Evolutionary conservation across 2,888 invertebrate species (phyloP).

Genomic region (Nemapogon koenigi): DNA sequence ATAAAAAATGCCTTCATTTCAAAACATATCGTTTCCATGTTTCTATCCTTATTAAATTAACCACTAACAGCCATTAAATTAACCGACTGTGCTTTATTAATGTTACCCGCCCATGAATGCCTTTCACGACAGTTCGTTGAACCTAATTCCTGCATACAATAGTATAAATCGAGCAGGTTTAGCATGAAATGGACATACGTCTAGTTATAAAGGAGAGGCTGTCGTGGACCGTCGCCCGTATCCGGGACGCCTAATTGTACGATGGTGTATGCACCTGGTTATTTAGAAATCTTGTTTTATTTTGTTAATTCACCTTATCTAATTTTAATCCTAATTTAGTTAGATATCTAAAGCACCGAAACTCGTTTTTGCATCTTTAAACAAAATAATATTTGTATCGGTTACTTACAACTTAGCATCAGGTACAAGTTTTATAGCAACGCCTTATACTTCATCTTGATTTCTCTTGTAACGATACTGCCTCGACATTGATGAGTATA

Average conservation of each 20-base stretch:
- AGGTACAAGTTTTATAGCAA: conserved; percentile 37
- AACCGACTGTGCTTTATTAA: background rate
- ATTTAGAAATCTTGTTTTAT: too few relatives aligned
- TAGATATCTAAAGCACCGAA: too few relatives aligned
- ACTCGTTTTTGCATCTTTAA: background rate
- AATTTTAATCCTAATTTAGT: too few relatives aligned
- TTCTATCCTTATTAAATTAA: background rate
- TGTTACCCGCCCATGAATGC: conserved; percentile 7
- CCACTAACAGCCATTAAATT: background rate
- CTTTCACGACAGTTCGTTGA: conserved; percentile 23
- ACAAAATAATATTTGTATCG: background rate
- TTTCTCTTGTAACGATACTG: conserved; percentile 20
- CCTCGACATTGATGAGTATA: conserved; percentile 11
- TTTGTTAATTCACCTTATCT: too few relatives aligned
- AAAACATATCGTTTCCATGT: background rate
- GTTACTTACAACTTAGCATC: conserved; percentile 27
- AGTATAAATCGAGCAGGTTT: conserved; percentile 20
- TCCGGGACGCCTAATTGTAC: conserved; percentile 26
- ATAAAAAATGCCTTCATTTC: background rate
- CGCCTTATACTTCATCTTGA: conserved; percentile 30
- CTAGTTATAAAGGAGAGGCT: conserved; percentile 32
- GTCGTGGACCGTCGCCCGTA: conserved; percentile 27
- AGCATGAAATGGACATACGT: conserved; percentile 30
- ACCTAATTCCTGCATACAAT: conserved; percentile 30
- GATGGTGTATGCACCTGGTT: too few relatives aligned